These are phyloP conservation scores for Muricea muricata DNA, from an alignment of 92 coral and sea anemone genomes.

Conservation along the genomic window DNA sequence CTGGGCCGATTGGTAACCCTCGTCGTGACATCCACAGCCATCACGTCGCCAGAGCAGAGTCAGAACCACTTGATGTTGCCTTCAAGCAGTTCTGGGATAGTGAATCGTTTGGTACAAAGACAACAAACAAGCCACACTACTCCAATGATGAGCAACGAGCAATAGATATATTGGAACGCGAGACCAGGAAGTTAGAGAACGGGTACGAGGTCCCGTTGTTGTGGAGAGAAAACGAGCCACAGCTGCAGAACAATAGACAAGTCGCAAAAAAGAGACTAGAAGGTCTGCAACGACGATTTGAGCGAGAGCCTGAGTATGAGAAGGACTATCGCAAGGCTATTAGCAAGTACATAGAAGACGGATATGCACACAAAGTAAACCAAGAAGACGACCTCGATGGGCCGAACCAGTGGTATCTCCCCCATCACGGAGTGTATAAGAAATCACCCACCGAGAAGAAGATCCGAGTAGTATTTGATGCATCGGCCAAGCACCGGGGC, in stretches of 20 bases:
- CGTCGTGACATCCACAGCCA: constrained; percentile 5
- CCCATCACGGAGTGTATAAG: constrained; percentile 36
- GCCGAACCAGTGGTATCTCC: constrained; percentile 39
- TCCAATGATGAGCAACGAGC: constrained; percentile 45
- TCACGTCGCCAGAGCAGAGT: constrained; percentile 44
- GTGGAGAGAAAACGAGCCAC: constrained; percentile 56
- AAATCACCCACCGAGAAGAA: constrained; percentile 17
- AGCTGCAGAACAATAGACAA: constrained; percentile 50
- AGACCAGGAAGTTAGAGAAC: constrained; percentile 33
- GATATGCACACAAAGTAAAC: constrained; percentile 58
- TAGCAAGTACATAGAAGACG: constrained; percentile 48
- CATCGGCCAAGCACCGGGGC: constrained; percentile 35
- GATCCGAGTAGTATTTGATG: constrained; percentile 20
- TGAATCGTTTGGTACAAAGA: constrained; percentile 17
- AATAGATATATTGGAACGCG: constrained; percentile 46
- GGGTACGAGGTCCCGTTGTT: constrained; percentile 61
- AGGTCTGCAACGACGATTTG: constrained; percentile 60
- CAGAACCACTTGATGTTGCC: constrained; percentile 10
- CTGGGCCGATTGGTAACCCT: background rate
- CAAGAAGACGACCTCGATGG: constrained; percentile 47
- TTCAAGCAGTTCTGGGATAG: constrained; percentile 26
- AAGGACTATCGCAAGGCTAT: constrained; percentile 65
- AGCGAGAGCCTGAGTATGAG: constrained; percentile 54
- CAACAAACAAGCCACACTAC: background rate
- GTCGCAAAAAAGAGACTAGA: constrained; percentile 63